A percentile compares a stretch with the other conserved stretches of the same genome.
Conservation (phyloP, 30 jellyfish, hydroid and myxozoan species). For the Hydra vulgaris region DNA sequence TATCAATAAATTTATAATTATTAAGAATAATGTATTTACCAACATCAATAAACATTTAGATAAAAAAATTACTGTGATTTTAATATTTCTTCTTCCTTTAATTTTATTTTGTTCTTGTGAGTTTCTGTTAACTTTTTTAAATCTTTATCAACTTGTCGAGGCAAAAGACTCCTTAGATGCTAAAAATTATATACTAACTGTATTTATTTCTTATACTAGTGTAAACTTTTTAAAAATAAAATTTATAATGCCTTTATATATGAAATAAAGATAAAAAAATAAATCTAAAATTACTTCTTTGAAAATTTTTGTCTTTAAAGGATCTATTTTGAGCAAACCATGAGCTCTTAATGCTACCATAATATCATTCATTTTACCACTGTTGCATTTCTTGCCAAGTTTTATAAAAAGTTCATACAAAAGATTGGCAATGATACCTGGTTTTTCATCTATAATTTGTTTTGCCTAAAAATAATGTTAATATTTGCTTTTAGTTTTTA, state of each 20-base stretch:
- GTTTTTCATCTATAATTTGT: constrained; percentile 71
- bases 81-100: constrained; percentile 63
- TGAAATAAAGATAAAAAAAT: no score
- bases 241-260: no score
- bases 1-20: neutral
- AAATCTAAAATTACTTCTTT: constrained; percentile 49
- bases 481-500: neutral
- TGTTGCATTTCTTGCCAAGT: constrained; percentile 53
- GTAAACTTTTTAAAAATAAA: no score
- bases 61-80: constrained; percentile 26
- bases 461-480: constrained; percentile 45
- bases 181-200: neutral
- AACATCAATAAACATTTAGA: neutral
- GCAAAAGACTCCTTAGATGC: constrained; percentile 76
- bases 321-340: constrained; percentile 80
- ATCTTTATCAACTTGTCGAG: constrained; percentile 84
- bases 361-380: constrained; percentile 71
- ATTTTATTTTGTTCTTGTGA: constrained; percentile 56
- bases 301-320: constrained; percentile 60
- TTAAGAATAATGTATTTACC: neutral
- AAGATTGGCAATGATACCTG: constrained; percentile 81
- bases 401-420: constrained; percentile 76
- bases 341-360: constrained; percentile 95
- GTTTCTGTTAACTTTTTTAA: constrained; percentile 54
- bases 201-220: no score